Evolutionary conservation across 2,888 invertebrate genomes (phyloP).

Genomic region (Rhagonycha lutea): DNA sequence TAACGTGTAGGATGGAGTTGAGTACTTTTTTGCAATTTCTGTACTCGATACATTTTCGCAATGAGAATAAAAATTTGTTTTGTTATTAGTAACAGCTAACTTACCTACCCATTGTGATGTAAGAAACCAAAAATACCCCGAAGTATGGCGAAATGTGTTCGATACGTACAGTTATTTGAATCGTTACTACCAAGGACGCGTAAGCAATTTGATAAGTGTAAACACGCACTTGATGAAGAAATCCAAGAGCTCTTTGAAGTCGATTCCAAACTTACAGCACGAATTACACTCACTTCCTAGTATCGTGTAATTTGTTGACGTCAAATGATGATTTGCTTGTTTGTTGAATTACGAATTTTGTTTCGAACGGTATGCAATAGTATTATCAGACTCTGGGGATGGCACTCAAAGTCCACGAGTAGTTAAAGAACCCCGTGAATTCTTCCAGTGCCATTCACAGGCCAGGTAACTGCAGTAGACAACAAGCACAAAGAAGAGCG

Average conservation of each 20-base stretch:
- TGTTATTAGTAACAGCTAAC: background rate
- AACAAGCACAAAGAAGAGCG: slow-evolving; percentile 32
- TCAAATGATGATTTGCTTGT: slow-evolving; percentile 27
- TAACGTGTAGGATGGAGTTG: background rate
- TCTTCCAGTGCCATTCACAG: slow-evolving; percentile 87
- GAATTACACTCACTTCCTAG: slow-evolving; percentile 31
- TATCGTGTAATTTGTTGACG: slow-evolving; percentile 27
- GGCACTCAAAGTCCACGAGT: slow-evolving; percentile 76
- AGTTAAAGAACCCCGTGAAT: slow-evolving; percentile 73
- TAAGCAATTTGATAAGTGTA: background rate
- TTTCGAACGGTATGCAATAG: background rate
- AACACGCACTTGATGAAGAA: slow-evolving; percentile 15
- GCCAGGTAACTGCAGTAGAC: slow-evolving; percentile 36
- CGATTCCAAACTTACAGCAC: slow-evolving; percentile 22
- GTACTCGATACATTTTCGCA: background rate
- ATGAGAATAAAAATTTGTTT: background rate
- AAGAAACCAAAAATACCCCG: background rate
- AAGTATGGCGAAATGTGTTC: background rate
- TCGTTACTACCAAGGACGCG: slow-evolving; percentile 8
- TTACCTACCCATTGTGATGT: background rate
- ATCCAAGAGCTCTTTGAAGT: slow-evolving; percentile 4
- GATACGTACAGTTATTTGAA: slow-evolving; percentile 4
- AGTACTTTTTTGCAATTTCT: background rate
- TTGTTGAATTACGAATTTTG: background rate
- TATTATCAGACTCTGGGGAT: slow-evolving; percentile 55